Percentiles rank a stretch among this genome's conserved stretches.
Conservation (phyloP, 2,888 invertebrate genomes). For the Abrostola triplasia region DNA sequence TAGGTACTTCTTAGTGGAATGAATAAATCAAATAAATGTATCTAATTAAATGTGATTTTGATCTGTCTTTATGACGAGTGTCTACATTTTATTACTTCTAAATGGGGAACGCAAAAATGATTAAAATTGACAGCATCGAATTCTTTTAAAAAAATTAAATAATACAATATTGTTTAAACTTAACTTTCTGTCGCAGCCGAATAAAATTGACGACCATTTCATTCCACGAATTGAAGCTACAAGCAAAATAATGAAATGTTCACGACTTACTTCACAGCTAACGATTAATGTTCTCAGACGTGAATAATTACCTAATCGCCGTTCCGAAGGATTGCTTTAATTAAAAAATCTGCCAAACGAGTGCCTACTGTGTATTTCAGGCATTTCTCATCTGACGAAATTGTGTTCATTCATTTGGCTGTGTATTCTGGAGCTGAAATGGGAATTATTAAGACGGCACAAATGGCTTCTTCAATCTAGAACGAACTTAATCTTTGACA, state of each 20-base stretch:
- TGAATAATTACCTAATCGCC: constrained; percentile 31
- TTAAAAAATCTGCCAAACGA: constrained; percentile 26
- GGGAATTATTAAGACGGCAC: background rate
- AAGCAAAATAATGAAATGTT: background rate
- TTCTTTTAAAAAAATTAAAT: no score
- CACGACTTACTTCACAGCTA: background rate
- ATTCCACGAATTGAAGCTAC: background rate
- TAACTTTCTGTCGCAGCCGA: no score
- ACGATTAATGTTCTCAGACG: constrained; percentile 13
- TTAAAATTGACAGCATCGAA: no score
- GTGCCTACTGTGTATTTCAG: constrained; percentile 16
- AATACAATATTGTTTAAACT: no score
- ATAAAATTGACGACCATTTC: background rate
- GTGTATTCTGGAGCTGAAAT: background rate
- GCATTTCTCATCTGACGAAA: constrained; percentile 19
- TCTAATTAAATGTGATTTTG: no score
- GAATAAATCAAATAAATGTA: no score
- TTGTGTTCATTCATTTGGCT: constrained; percentile 4
- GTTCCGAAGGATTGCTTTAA: constrained; percentile 33
- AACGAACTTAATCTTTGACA: no score
- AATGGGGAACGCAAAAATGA: no score
- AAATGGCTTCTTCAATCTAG: background rate
- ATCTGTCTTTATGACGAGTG: no score
- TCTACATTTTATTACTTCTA: no score
- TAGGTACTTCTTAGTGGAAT: no score